These are phyloP conservation scores for Sinhomidia bicolor DNA, from an alignment of 2,888 invertebrate genomes.

Conservation along the genomic window DNA sequence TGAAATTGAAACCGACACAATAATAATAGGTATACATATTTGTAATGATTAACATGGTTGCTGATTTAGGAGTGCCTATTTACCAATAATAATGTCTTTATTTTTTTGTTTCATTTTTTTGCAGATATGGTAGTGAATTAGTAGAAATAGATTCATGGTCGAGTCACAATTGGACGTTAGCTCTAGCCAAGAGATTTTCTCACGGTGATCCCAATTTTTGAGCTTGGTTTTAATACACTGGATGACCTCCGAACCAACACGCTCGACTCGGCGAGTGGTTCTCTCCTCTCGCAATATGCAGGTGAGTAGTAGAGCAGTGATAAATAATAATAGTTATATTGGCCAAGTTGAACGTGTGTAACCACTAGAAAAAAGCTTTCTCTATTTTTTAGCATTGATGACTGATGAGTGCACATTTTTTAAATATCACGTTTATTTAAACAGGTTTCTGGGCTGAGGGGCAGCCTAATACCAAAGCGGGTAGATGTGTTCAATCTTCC, in stretches of 20 bases:
- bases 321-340: background rate
- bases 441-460: slow-evolving; percentile 93
- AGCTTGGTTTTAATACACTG: slow-evolving; percentile 93
- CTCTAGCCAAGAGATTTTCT: slow-evolving; percentile 86
- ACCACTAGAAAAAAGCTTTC: background rate
- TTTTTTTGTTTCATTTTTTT: slow-evolving; percentile 80
- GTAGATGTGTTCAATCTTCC: slow-evolving; percentile 89
- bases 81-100: slow-evolving; percentile 41
- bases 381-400: too few relatives aligned
- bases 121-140: slow-evolving; percentile 96
- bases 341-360: background rate
- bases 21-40: background rate
- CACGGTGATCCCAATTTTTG: slow-evolving; percentile 87
- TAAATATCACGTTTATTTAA: slow-evolving; percentile 72
- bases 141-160: slow-evolving; percentile 94
- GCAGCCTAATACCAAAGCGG: slow-evolving; percentile 93
- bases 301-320: slow-evolving; percentile 83
- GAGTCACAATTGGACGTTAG: slow-evolving; percentile 95
- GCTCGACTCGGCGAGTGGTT: slow-evolving; percentile 95
- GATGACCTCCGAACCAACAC: slow-evolving; percentile 96
- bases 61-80: too few relatives aligned
- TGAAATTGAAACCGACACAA: background rate
- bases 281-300: slow-evolving; percentile 94
- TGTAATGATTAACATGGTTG: too few relatives aligned
- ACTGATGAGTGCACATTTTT: too few relatives aligned